Conservation (phyloP, 2,888 invertebrate genomes). For the Drosophila parthenogenetica region DNA sequence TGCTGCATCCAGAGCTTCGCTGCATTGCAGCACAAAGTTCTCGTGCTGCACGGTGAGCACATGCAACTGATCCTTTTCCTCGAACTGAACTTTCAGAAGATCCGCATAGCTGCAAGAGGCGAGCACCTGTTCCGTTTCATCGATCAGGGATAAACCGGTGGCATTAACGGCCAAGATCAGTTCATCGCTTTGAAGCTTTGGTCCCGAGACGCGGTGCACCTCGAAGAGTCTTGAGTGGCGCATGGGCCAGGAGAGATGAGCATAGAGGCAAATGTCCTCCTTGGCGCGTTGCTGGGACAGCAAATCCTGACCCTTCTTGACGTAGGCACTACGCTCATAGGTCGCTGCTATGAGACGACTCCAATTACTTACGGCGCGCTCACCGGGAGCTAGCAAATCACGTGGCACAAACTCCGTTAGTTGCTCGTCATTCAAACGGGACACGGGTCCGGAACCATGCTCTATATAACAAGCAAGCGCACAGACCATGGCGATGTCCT, state of each 20-base stretch:
- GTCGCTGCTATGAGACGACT: slow-evolving; percentile 90
- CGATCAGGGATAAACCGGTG: slow-evolving; percentile 96
- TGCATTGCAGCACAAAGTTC: slow-evolving; percentile 95
- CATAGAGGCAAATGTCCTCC: slow-evolving; percentile 95
- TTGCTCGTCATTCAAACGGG: slow-evolving; percentile 34
- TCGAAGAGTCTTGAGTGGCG: slow-evolving; percentile 97
- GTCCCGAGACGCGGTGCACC: slow-evolving; percentile 91
- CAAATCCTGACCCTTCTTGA: slow-evolving; percentile 86
- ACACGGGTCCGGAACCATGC: slow-evolving; percentile 86
- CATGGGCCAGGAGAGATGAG: slow-evolving; percentile 97
- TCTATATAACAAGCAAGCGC: slow-evolving; percentile 97
- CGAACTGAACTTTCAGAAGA: slow-evolving; percentile 89
- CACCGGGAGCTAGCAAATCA: slow-evolving; percentile 86
- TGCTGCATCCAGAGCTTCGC: slow-evolving; percentile 93
- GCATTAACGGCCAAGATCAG: slow-evolving; percentile 97
- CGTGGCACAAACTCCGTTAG: slow-evolving; percentile 78
- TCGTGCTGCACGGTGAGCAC: slow-evolving; percentile 94
- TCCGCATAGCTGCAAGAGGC: slow-evolving; percentile 95
- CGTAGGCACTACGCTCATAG: slow-evolving; percentile 90
- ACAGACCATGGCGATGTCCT: slow-evolving; percentile 94
- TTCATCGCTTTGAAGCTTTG: slow-evolving; percentile 88
- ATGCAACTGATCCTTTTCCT: slow-evolving; percentile 88
- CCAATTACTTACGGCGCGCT: slow-evolving; percentile 89
- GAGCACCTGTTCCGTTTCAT: slow-evolving; percentile 95
- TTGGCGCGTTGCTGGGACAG: slow-evolving; percentile 90